phyloP scores from a whole-genome alignment of 2,797 vertebrate genomes.

The Taenioides sp. region DNA sequence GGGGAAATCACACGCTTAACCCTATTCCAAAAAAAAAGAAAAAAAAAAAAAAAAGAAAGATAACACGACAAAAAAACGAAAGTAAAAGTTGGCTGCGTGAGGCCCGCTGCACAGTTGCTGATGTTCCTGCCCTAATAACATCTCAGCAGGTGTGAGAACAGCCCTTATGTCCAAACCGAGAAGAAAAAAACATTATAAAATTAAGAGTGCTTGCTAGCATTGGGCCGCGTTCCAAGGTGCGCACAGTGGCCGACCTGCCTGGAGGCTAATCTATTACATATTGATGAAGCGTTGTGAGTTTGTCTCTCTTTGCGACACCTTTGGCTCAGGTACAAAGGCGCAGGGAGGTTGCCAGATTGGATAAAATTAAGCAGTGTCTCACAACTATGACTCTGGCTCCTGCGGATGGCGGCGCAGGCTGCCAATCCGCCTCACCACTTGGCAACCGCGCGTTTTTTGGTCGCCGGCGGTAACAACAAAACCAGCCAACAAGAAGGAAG shows the following conservation, averaged over 20 bases:
- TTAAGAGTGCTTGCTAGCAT: slow-evolving; percentile 34
- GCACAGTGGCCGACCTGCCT: slow-evolving; percentile 60
- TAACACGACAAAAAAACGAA: background rate
- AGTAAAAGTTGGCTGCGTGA: background rate
- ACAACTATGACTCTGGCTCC: slow-evolving; percentile 54
- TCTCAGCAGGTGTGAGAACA: slow-evolving; percentile 14
- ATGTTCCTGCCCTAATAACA: slow-evolving; percentile 6
- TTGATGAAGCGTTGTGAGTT: slow-evolving; percentile 72
- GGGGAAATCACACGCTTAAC: background rate
- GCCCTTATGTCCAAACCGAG: background rate
- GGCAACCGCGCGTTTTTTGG: slow-evolving; percentile 56
- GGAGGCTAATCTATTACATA: slow-evolving; percentile 70
- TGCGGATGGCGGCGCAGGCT: slow-evolving; percentile 43
- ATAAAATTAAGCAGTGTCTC: slow-evolving; percentile 66
- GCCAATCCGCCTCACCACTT: slow-evolving; percentile 60
- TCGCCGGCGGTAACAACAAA: slow-evolving; percentile 66
- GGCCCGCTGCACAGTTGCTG: background rate
- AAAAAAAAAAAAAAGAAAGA: background rate
- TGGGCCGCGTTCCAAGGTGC: slow-evolving; percentile 44
- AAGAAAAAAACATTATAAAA: slow-evolving; percentile 35
- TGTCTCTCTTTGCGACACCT: slow-evolving; percentile 63
- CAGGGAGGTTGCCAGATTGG: slow-evolving; percentile 51
- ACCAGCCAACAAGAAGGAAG: slow-evolving; percentile 65
- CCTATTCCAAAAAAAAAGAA: background rate
- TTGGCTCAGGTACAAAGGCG: slow-evolving; percentile 54